A percentile compares a stretch with the other conserved stretches of the same genome.
Conservation (phyloP, 2,113 vertebrate species). For the Trinectes maculatus region DNA sequence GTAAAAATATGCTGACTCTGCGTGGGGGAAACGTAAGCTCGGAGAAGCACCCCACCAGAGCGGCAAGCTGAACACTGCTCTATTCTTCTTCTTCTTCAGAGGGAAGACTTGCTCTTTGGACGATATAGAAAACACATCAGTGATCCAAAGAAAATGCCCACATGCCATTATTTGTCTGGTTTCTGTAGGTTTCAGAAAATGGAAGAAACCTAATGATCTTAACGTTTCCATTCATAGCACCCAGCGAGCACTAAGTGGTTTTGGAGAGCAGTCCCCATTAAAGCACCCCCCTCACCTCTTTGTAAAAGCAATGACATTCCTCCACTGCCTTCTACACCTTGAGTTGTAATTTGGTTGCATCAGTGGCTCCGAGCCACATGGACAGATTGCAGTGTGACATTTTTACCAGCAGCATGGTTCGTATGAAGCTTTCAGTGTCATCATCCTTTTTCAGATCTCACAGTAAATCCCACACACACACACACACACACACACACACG, state of each 20-base stretch:
- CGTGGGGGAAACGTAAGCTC: conserved; percentile 30
- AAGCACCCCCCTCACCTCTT: conserved; percentile 7
- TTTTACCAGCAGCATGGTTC: conserved; percentile 33
- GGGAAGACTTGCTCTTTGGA: conserved; percentile 21
- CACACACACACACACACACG: conserved; percentile 28
- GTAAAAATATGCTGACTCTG: conserved; percentile 50
- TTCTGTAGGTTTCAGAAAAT: neutral
- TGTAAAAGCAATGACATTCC: conserved; percentile 56
- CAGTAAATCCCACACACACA: conserved; percentile 28
- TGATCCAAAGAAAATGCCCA: neutral
- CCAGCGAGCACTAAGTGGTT: too few species aligned
- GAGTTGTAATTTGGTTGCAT: conserved; percentile 59
- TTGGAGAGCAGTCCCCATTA: conserved; percentile 16
- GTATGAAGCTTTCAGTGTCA: conserved; percentile 22
- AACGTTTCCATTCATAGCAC: conserved; percentile 20
- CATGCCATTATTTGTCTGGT: neutral
- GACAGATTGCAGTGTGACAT: conserved; percentile 46
- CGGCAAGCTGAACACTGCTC: conserved; percentile 29
- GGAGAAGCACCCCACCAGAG: conserved; percentile 13
- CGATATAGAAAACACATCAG: neutral
- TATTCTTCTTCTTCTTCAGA: conserved; percentile 1
- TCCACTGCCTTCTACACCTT: conserved; percentile 56
- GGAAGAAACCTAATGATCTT: conserved; percentile 2
- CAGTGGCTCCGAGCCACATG: conserved; percentile 21
- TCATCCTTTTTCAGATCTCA: conserved; percentile 35